Conservation (phyloP, 2,888 invertebrate species). For the Andrena trimmerana region DNA sequence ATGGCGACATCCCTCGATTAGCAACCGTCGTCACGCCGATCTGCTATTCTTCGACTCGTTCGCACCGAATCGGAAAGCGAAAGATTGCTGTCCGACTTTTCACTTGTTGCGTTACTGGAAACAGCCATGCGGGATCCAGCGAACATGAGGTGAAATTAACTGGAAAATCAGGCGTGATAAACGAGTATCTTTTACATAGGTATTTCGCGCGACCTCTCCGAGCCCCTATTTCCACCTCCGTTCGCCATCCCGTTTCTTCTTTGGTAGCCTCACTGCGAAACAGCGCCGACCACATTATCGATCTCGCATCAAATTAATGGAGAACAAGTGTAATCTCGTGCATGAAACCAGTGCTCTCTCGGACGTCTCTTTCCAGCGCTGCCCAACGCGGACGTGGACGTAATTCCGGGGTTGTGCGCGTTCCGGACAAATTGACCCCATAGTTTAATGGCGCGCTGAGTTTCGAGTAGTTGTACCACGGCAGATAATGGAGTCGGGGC, state of each 20-base stretch:
- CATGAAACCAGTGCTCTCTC: slow-evolving; percentile 35
- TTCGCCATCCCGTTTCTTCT: background rate
- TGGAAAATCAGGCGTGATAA: background rate
- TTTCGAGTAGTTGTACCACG: slow-evolving; percentile 67
- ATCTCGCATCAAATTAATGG: slow-evolving; percentile 66
- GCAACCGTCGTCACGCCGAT: background rate
- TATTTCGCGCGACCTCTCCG: background rate
- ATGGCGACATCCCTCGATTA: background rate
- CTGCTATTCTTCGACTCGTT: background rate
- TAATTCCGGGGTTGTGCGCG: slow-evolving; percentile 67
- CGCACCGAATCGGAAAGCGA: background rate
- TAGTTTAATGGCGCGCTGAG: slow-evolving; percentile 70
- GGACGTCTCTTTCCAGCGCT: slow-evolving; percentile 34
- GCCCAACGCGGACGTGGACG: slow-evolving; percentile 31
- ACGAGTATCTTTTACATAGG: background rate
- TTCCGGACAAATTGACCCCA: slow-evolving; percentile 72
- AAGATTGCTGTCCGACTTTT: background rate
- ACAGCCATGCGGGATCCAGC: background rate
- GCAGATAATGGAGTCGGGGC: slow-evolving; percentile 63
- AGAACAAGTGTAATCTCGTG: slow-evolving; percentile 64
- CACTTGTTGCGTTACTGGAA: background rate
- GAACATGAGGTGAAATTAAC: background rate
- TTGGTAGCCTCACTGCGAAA: background rate
- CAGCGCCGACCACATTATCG: slow-evolving; percentile 49
- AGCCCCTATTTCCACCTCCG: background rate